Percentiles rank a stretch among this genome's conserved stretches.
Conservation (phyloP, 2,888 invertebrate species). For the Diplolepis rosae region DNA sequence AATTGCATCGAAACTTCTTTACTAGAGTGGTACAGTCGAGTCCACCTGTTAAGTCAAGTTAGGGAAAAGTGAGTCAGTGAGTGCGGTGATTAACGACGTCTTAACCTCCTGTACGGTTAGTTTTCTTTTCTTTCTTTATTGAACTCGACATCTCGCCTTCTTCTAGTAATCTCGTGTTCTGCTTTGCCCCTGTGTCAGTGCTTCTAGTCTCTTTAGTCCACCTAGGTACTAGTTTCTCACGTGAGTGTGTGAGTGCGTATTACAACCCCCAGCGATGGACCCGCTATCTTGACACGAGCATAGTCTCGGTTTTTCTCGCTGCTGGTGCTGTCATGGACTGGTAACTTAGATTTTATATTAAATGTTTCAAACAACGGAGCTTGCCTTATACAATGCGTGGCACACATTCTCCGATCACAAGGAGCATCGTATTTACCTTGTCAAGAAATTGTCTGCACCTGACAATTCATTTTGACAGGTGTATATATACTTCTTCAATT, state of each 20-base stretch:
- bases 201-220: neutral
- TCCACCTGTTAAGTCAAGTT: slow-evolving; percentile 13
- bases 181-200: slow-evolving; percentile 16
- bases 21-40: neutral
- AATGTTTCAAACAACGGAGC: neutral
- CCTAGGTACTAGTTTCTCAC: neutral
- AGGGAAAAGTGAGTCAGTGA: neutral
- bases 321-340: slow-evolving; percentile 6
- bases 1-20: slow-evolving; percentile 16
- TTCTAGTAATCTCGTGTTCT: neutral
- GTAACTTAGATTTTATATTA: slow-evolving; percentile 18
- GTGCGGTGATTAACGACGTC: slow-evolving; percentile 35
- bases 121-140: neutral
- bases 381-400: neutral
- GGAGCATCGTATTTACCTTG: neutral
- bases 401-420: neutral
- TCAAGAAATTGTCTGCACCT: slow-evolving; percentile 15
- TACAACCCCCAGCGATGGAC: slow-evolving; percentile 19
- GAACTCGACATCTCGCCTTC: neutral
- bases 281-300: slow-evolving; percentile 25
- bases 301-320: neutral
- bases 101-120: slow-evolving; percentile 28
- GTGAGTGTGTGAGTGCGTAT: neutral
- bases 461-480: slow-evolving; percentile 13
- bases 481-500: neutral